These are phyloP conservation scores for Mizuhopecten yessoensis DNA, from an alignment of 1,140 invertebrate genomes.

Conservation along the genomic window DNA sequence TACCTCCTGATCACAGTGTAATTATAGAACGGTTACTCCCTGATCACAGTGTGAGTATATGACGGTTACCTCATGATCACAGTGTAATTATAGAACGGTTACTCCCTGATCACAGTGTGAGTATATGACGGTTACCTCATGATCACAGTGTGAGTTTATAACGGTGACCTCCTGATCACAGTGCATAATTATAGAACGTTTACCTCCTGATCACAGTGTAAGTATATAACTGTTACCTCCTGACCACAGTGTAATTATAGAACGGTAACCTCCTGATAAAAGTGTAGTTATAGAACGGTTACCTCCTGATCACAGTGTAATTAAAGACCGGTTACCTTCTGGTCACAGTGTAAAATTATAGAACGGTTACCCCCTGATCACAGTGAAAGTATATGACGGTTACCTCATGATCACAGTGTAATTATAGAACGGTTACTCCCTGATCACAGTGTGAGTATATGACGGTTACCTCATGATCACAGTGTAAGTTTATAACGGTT, in stretches of 20 bases:
- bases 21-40: not conserved
- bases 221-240: not conserved
- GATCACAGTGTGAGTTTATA: not conserved
- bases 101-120: not conserved
- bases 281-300: too few species aligned
- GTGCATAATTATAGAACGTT: not conserved
- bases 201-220: not conserved
- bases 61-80: not conserved
- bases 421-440: not conserved
- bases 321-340: not conserved
- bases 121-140: too few species aligned
- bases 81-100: not conserved
- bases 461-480: not conserved
- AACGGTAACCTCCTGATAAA: too few species aligned
- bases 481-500: too few species aligned
- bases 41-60: not conserved
- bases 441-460: not conserved
- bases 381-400: not conserved
- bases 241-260: too few species aligned
- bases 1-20: not conserved
- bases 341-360: not conserved
- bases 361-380: not conserved
- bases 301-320: too few species aligned
- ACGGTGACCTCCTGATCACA: not conserved
- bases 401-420: not conserved